Conservation (phyloP, 2,888 invertebrate genomes). For the Argyresthia albistria region DNA sequence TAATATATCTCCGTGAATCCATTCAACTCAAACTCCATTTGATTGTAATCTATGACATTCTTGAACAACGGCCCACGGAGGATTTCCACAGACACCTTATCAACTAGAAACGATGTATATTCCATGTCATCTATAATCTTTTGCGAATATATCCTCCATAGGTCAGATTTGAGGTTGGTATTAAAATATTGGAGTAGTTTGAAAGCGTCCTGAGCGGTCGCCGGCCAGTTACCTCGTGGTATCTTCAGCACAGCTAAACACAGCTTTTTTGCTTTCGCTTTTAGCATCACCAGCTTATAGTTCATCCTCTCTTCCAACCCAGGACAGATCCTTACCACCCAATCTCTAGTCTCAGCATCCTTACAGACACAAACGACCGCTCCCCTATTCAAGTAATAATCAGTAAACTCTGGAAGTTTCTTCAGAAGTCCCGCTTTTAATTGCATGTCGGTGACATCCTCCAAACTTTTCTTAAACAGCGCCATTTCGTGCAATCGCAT, state of each 20-base stretch:
- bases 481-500: constrained; percentile 50
- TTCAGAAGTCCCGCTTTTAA: constrained; percentile 42
- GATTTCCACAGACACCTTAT: constrained; percentile 50
- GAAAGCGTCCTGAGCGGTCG: constrained; percentile 45
- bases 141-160: constrained; percentile 51
- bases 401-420: constrained; percentile 40
- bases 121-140: constrained; percentile 34
- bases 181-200: constrained; percentile 59
- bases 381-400: constrained; percentile 54
- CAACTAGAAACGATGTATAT: constrained; percentile 45
- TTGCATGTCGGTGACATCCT: constrained; percentile 52
- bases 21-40: constrained; percentile 55
- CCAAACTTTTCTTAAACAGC: constrained; percentile 38
- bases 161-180: constrained; percentile 39
- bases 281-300: constrained; percentile 39
- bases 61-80: constrained; percentile 50
- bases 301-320: constrained; percentile 56
- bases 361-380: constrained; percentile 57
- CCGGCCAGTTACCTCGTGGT: constrained; percentile 41
- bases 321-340: constrained; percentile 47
- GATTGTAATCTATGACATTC: constrained; percentile 51
- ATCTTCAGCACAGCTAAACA: constrained; percentile 52
- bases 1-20: constrained; percentile 55
- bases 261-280: constrained; percentile 43
- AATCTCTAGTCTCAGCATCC: constrained; percentile 45